Evolutionary conservation across 2,888 invertebrate genomes (phyloP).

Genomic region (Epistrophe eligans): DNA sequence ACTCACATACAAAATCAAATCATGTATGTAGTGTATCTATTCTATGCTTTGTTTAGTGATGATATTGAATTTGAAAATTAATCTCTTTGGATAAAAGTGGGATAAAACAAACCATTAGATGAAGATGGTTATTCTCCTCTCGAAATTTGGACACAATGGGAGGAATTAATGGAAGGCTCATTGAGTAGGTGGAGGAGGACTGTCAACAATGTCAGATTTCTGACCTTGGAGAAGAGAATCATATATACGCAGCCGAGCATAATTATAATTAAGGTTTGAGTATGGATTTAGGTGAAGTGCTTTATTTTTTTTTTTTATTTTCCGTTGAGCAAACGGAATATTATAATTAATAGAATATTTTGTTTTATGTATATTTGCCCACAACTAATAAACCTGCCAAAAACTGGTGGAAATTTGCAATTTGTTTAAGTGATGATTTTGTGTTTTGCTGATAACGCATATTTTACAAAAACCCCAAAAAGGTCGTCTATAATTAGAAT

Average conservation of each 20-base stretch:
- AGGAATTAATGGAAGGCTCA: conserved; percentile 13
- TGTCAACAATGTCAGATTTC: conserved; percentile 19
- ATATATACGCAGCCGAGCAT: background rate
- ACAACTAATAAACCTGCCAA: no score
- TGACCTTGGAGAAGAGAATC: conserved; percentile 6
- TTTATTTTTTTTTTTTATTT: background rate
- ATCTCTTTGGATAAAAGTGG: conserved; percentile 22
- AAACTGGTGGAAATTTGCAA: no score
- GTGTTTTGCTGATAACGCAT: no score
- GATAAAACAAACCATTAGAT: conserved; percentile 4
- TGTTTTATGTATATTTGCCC: no score
- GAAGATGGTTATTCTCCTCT: background rate
- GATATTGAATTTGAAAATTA: conserved; percentile 30
- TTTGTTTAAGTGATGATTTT: no score
- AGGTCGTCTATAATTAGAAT: no score
- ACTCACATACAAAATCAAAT: background rate
- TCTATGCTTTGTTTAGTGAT: conserved; percentile 9
- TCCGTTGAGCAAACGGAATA: background rate
- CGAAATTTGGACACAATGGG: background rate
- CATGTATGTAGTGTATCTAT: no score
- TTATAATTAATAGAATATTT: background rate
- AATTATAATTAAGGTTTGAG: background rate
- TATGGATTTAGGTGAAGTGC: background rate
- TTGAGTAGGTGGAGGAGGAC: background rate
- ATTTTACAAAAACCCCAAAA: no score